phyloP scores from a whole-genome alignment of 2,113 vertebrate species.

The Addax nasomaculatus region DNA sequence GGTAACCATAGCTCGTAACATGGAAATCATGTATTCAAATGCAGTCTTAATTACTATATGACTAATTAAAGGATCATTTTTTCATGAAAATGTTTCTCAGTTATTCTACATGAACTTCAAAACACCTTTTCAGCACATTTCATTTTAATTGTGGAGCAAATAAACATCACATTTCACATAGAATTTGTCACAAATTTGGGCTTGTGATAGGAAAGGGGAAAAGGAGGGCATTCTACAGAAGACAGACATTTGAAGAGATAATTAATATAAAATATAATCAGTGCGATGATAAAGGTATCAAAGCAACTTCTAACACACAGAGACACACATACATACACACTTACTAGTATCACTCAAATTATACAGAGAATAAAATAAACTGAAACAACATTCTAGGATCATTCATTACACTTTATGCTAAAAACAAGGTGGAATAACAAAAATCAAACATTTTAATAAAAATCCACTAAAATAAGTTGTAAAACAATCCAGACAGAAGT shows the following conservation, averaged over 20 bases:
- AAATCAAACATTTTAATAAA: not conserved
- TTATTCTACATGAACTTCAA: not conserved
- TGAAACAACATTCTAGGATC: not conserved
- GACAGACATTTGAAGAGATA: not conserved
- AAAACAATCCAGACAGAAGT: fast-evolving
- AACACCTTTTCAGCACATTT: constrained; percentile 25
- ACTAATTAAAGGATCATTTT: constrained; percentile 33
- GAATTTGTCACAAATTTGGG: not conserved
- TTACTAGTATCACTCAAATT: not conserved
- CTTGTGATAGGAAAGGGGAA: not conserved
- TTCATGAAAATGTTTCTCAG: not conserved
- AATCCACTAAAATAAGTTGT: not conserved
- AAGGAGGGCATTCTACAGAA: not conserved
- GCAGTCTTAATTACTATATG: constrained; percentile 14
- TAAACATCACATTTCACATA: not conserved
- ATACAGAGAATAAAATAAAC: not conserved
- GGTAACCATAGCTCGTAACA: not conserved
- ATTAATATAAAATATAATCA: not conserved
- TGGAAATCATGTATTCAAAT: not conserved
- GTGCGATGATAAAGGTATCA: not conserved
- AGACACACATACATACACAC: not conserved
- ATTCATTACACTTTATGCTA: not conserved
- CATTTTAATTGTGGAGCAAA: constrained; percentile 14
- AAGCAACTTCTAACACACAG: not conserved
- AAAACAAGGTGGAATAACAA: not conserved